Evolutionary conservation across 92 coral and sea anemone genomes (phyloP), one percentile per base, ranked within the genome.

Genomic region (Parazoanthus swiftii): DNA sequence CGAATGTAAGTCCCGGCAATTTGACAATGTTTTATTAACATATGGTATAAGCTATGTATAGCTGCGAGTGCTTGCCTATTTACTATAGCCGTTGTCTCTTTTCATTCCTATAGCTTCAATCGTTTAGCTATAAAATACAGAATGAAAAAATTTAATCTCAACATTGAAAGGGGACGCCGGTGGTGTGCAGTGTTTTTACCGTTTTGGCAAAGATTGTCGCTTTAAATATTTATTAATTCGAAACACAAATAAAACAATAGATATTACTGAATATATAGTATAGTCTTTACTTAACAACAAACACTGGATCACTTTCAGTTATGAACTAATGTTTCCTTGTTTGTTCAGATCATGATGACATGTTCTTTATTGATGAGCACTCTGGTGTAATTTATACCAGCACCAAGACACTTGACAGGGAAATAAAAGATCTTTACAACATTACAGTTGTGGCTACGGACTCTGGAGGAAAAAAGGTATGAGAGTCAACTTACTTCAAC

Each of bases 261-360:
- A 4, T 39, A 39, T 39, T 39, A 1, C 2, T 2, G 42, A 2
- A 58, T 58, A 58, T 58, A 58, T 58, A 29, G 33, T 29, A 29
- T 29, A 29, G 33, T 29, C 33, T 29, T 29, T 29, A 29, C 33
- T 58, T 58, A 58, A 58, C 15, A 15, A 58, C 66, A 58, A 15
- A 58, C 23, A 58, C 23, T 58, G 10, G 51, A 4, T 58, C 66
- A 58, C 66, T 14, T 0, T 3, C 1, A 63, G 26, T 18, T 63
- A 63, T 63, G 26, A 65, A 54, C n/a, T 14, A 54, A 18, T 8
- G 4, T 50, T 48, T 36, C 14, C 76, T 77, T 48, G 35, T 16
- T 81, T 29, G 14, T 91, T 9, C 67, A 94, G 97, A 88, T 36
- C 92, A 68, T 18, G 89, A 89, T 33, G 97, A 91, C 26, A 78